Conservation (phyloP, 2,113 vertebrate genomes). For the Hippocampus barbouri region DNA sequence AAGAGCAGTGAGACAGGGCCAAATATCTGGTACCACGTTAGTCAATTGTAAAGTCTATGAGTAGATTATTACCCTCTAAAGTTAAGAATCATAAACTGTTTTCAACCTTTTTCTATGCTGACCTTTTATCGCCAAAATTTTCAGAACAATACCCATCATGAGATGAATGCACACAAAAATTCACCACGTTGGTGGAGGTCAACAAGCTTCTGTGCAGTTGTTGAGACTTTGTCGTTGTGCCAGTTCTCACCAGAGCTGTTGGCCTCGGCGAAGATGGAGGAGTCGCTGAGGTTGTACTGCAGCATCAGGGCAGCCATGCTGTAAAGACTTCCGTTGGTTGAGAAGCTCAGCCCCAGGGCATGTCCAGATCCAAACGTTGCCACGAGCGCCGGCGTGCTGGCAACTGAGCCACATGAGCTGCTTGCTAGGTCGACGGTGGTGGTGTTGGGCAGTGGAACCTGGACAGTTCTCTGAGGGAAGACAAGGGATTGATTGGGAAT, state of each 20-base stretch:
- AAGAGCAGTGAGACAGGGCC: not conserved
- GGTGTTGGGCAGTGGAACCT: slow-evolving; percentile 68
- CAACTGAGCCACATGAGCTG: slow-evolving; percentile 74
- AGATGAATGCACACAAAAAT: not conserved
- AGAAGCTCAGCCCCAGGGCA: slow-evolving; percentile 74
- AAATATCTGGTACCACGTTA: not conserved
- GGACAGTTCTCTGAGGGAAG: slow-evolving; percentile 53
- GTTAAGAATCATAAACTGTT: not conserved
- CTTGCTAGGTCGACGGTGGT: slow-evolving; percentile 54
- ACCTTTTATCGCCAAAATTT: not conserved
- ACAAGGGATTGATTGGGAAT: not conserved
- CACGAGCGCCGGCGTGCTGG: slow-evolving; percentile 57
- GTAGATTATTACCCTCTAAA: not conserved
- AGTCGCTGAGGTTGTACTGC: slow-evolving; percentile 82
- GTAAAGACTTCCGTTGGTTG: slow-evolving; percentile 67
- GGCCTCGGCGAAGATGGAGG: slow-evolving; percentile 72
- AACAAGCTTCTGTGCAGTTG: not conserved
- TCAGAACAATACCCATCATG: not conserved
- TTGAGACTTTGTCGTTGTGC: too few species aligned
- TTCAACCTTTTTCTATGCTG: too few species aligned
- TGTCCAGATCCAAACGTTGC: slow-evolving; percentile 76
- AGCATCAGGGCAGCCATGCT: slow-evolving; percentile 71
- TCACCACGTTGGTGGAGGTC: not conserved
- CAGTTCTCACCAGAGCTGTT: slow-evolving; percentile 70
- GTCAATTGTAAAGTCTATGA: not conserved